Evolutionary conservation across 1,140 invertebrate genomes (phyloP), one percentile per base, ranked within the genome.

Genomic region (Trachelipus rathkii): DNA sequence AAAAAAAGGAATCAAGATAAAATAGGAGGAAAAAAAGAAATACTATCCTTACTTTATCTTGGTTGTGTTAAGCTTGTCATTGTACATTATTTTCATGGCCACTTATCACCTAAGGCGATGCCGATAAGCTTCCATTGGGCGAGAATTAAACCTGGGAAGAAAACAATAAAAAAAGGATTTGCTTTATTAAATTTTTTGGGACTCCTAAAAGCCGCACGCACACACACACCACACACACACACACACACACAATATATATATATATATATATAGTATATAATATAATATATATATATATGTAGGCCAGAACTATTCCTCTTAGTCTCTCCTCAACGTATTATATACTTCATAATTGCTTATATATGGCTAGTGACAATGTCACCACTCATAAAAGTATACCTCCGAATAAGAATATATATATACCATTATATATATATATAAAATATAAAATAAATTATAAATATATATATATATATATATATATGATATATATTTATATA

Each of bases 111-210:
- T 44, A 96, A 86, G 4, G 88, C 85, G 77, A 92, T 90, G 10
- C 95, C 95, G 72, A 97, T 86, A 24, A 86, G 83, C 86, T 95
- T 92, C 0, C 95, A 83, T 97, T 97, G 0, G 96, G 95, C 93
- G 72, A 96, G 84, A 69, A 96, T 87, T 23, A 96, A 86, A 69
- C 93, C 93, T 94, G 50, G 82, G 1, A 84, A 82, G 13, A 10
- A 73, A 7, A 76, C 0, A 60, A 4, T 2, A 13, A 60, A 8
- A 60, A 15, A 60, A 15, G 11, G 50, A 1, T 15, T 60, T 60
- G 50, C 11, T 60, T 60, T 60, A 60, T 60, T 60, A 15, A 15
- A 2, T 2, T 60, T 60, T 60, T 60, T 8, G 11, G 19, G 1
- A 19, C 50, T 60, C 33, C 33, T 33, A 60, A n/a, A n/a, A n/a